phyloP scores from a whole-genome alignment of 2,888 invertebrate species.

The Trimorus sp. region DNA sequence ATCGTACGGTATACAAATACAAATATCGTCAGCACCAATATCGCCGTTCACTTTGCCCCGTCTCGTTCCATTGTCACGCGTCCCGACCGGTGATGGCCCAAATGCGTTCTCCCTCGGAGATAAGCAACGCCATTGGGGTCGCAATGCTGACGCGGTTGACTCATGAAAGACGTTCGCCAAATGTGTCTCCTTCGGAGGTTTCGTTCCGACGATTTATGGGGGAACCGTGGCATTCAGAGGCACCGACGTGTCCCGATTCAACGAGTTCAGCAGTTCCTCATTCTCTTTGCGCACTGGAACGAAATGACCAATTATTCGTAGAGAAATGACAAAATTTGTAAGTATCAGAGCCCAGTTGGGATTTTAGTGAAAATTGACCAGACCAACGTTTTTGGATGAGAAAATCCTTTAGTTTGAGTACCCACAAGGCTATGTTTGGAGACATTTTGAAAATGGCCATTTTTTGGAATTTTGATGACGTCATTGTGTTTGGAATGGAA shows the following conservation, averaged over 20 bases:
- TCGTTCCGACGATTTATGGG: constrained; percentile 44
- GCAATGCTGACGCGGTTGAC: no score
- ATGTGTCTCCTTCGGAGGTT: constrained; percentile 36
- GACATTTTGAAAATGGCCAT: no score
- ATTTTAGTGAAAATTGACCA: no score
- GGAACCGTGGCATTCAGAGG: constrained; percentile 70
- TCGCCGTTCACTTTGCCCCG: constrained; percentile 33
- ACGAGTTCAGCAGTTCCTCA: constrained; percentile 92
- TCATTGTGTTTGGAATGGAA: no score
- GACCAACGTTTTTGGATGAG: neutral
- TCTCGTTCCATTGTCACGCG: constrained; percentile 19
- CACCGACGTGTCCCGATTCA: constrained; percentile 82
- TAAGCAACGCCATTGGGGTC: constrained; percentile 34
- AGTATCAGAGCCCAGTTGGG: no score
- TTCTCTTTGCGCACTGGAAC: constrained; percentile 93
- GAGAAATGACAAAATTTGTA: no score
- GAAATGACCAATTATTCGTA: constrained; percentile 71
- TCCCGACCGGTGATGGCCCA: constrained; percentile 35
- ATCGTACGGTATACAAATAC: constrained; percentile 35
- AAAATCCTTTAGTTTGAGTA: no score
- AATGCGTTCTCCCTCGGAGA: constrained; percentile 24
- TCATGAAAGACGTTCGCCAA: constrained; percentile 60
- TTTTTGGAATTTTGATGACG: no score
- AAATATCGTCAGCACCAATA: constrained; percentile 34
- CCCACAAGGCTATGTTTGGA: no score